Evolutionary conservation across 2,888 invertebrate species (phyloP).

Genomic region (Cynaeus angustus): DNA sequence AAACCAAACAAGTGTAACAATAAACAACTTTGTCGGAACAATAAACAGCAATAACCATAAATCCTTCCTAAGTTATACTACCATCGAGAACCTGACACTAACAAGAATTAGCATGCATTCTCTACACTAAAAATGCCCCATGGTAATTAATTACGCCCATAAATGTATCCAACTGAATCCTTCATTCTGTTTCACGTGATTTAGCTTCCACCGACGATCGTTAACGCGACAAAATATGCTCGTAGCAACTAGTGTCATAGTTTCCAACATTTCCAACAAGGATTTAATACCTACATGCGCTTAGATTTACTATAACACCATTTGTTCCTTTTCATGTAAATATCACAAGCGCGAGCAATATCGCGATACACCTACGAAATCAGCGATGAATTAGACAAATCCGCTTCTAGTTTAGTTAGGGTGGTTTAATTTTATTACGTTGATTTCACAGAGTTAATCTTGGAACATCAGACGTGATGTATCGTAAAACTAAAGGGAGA

Average conservation of each 20-base stretch:
- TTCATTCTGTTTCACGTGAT: conserved; percentile 4
- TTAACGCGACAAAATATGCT: conserved; percentile 2
- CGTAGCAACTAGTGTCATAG: conserved; percentile 4
- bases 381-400: conserved; percentile 4
- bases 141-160: conserved; percentile 1
- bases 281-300: background rate
- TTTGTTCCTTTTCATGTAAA: too few relatives aligned
- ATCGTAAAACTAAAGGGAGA: background rate
- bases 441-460: conserved; percentile 1
- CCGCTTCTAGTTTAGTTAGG: background rate
- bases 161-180: conserved; percentile 2
- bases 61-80: background rate
- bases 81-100: background rate
- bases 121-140: conserved; percentile 1
- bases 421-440: background rate
- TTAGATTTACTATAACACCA: background rate
- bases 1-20: background rate
- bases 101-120: conserved; percentile 1
- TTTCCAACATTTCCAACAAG: background rate
- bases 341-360: background rate
- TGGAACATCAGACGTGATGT: conserved; percentile 1
- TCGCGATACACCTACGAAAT: background rate
- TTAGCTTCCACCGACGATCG: background rate
- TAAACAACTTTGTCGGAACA: background rate
- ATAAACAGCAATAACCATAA: background rate